Conservation (phyloP, 2,797 vertebrate species). For the Momotus momota region DNA sequence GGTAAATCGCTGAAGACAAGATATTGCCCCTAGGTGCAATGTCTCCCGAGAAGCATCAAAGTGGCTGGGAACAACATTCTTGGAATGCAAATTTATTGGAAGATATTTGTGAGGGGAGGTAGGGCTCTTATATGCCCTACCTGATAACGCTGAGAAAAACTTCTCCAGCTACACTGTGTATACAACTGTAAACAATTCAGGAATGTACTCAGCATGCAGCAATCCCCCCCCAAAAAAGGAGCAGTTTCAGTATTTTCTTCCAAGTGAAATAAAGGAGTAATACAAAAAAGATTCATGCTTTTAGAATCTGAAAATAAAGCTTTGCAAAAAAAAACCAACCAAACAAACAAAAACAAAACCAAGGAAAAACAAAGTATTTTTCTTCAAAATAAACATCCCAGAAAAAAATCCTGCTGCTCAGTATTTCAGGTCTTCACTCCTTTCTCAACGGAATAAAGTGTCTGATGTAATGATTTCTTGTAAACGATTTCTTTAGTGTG, state of each 20-base stretch:
- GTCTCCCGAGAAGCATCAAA: background rate
- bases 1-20: background rate
- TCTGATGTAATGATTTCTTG: slow-evolving; percentile 24
- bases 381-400: background rate
- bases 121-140: background rate
- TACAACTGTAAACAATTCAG: background rate
- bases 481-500: slow-evolving; percentile 43
- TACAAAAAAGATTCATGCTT: background rate
- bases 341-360: background rate
- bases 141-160: background rate
- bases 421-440: background rate
- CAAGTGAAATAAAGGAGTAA: background rate
- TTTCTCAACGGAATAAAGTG: background rate
- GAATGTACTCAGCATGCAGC: background rate
- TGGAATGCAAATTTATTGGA: background rate
- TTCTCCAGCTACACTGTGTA: background rate
- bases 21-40: background rate
- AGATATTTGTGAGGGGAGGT: background rate
- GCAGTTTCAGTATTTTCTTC: background rate
- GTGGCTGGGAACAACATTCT: background rate
- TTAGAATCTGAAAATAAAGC: background rate
- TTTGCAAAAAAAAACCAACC: background rate
- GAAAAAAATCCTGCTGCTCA: background rate
- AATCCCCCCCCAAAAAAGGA: background rate
- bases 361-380: background rate